phyloP scores from a whole-genome alignment of 2,888 invertebrate genomes.

The Callosobruchus maculatus region DNA sequence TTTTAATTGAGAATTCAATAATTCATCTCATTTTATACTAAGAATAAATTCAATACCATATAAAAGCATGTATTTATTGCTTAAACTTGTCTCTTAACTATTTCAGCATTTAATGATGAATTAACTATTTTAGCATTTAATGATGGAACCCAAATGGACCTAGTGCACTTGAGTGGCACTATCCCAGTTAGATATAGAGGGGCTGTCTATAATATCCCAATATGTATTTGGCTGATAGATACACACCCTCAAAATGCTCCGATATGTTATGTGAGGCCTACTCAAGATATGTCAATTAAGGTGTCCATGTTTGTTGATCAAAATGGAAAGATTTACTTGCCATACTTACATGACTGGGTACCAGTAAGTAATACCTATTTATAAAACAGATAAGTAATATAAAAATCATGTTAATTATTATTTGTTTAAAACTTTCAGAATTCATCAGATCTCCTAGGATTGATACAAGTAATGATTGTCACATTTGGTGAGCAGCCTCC shows the following conservation, averaged over 20 bases:
- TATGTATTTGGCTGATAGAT: constrained; percentile 94
- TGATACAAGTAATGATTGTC: constrained; percentile 87
- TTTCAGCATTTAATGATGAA: neutral
- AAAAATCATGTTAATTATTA: no score
- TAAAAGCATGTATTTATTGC: no score
- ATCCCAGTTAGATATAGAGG: constrained; percentile 91
- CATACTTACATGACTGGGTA: constrained; percentile 94
- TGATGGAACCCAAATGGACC: constrained; percentile 76
- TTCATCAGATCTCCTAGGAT: constrained; percentile 79
- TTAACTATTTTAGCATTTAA: constrained; percentile 66
- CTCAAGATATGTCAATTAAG: constrained; percentile 92
- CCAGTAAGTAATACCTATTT: constrained; percentile 51
- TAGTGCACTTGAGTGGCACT: constrained; percentile 85
- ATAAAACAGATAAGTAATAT: no score
- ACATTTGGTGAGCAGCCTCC: constrained; percentile 96
- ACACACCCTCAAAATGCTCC: constrained; percentile 97
- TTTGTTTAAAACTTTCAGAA: constrained; percentile 49
- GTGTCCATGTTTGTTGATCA: constrained; percentile 91
- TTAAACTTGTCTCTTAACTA: no score
- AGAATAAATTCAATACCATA: no score
- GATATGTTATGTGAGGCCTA: constrained; percentile 91
- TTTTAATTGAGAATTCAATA: no score
- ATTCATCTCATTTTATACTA: no score
- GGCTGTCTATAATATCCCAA: constrained; percentile 89
- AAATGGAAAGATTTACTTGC: constrained; percentile 93